phyloP scores from a whole-genome alignment of 1,140 invertebrate species.

The Mamestra configurata region DNA sequence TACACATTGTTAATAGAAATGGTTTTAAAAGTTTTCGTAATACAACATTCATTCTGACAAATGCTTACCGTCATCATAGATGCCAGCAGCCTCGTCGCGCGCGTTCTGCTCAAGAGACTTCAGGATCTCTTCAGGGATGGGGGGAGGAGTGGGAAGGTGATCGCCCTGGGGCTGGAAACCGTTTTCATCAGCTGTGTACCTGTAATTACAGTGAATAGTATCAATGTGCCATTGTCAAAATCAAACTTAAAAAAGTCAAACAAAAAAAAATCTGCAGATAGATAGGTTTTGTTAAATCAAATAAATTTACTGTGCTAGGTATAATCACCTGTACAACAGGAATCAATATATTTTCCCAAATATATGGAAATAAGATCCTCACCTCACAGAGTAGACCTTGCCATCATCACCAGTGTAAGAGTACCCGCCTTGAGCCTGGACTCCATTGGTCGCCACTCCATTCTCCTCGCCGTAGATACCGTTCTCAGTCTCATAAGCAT shows the following conservation, averaged over 20 bases:
- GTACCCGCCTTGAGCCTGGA: conserved; percentile 61
- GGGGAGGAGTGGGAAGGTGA: conserved; percentile 93
- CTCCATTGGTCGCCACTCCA: conserved; percentile 68
- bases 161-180: conserved; percentile 93
- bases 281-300: too few species aligned
- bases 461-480: conserved; percentile 72
- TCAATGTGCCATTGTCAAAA: too few species aligned
- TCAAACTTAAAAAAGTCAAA: too few species aligned
- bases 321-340: too few species aligned
- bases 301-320: too few species aligned
- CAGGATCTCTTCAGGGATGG: conserved; percentile 89
- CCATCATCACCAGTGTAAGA: conserved; percentile 68
- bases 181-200: conserved; percentile 94
- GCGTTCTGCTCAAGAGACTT: conserved; percentile 81
- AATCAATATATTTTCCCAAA: too few species aligned
- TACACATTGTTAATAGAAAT: too few species aligned
- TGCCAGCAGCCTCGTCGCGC: conserved; percentile 80
- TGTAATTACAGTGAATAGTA: conserved; percentile 84
- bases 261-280: too few species aligned
- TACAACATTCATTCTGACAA: too few species aligned
- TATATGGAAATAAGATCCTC: too few species aligned
- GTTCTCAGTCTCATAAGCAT: conserved; percentile 80
- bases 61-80: conserved; percentile 76
- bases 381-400: conserved; percentile 71
- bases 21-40: too few species aligned